Percentiles rank a stretch among this genome's conserved stretches.
phyloP scores from a whole-genome alignment of 2,797 vertebrate species.

The Hippopotamyrus pictus region DNA sequence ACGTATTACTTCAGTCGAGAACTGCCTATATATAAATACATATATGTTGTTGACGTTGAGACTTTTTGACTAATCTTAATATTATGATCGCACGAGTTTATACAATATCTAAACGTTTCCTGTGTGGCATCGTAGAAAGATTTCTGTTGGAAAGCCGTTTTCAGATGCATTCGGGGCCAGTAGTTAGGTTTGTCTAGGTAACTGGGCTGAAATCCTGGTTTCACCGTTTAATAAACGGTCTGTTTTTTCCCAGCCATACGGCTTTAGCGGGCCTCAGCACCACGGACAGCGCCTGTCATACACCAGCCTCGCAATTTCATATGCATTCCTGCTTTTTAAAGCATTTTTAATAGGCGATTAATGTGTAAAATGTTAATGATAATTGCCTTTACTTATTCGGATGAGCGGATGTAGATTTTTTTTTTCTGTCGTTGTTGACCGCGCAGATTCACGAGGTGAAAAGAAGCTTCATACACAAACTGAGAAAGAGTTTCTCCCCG shows the following conservation, averaged over 20 bases:
- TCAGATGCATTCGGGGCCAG: neutral
- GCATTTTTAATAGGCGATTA: neutral
- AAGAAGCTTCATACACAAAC: neutral
- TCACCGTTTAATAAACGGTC: neutral
- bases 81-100: neutral
- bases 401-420: neutral
- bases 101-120: neutral
- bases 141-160: neutral
- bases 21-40: neutral
- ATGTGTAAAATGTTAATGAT: neutral
- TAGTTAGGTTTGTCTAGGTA: neutral
- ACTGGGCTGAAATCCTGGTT: neutral
- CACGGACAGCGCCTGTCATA: constrained; percentile 18
- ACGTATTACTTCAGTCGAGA: neutral
- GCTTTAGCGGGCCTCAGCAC: constrained; percentile 18
- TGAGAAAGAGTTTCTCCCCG: neutral
- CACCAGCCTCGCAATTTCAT: neutral
- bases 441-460: neutral
- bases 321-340: neutral
- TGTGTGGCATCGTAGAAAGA: neutral
- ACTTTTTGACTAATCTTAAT: neutral
- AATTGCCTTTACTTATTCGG: neutral
- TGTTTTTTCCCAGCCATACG: neutral
- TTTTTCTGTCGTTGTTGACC: neutral
- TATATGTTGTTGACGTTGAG: neutral